phyloP scores from a whole-genome alignment of 1,140 invertebrate species.

The Hycleus phaleratus region DNA sequence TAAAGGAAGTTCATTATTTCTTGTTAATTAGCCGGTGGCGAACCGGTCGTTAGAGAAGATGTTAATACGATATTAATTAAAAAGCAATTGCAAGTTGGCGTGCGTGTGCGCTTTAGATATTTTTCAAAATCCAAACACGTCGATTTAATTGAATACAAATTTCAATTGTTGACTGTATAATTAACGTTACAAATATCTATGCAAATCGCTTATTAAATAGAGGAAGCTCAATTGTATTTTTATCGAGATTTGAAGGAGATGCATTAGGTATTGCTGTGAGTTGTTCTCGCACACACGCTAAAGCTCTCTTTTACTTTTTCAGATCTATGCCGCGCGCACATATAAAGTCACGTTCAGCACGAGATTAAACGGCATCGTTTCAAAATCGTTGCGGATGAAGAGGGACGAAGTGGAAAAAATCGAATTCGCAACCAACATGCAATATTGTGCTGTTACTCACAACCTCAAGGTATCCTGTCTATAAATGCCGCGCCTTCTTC shows the following conservation, averaged over 20 bases:
- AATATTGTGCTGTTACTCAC: neutral
- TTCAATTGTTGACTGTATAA: neutral
- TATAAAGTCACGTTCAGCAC: conserved; percentile 9
- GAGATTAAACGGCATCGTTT: conserved; percentile 5
- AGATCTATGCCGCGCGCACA: neutral
- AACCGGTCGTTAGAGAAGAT: no score
- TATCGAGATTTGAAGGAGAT: neutral
- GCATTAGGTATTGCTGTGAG: neutral
- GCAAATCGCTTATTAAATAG: no score
- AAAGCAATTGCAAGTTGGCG: conserved; percentile 4
- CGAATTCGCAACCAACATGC: conserved; percentile 7
- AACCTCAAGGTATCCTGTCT: neutral
- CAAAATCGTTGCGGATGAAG: no score
- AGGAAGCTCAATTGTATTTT: no score
- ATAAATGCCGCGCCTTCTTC: conserved; percentile 1
- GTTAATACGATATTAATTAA: conserved; percentile 10
- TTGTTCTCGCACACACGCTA: neutral
- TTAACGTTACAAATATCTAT: no score
- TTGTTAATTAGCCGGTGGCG: conserved; percentile 1
- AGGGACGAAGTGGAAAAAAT: neutral
- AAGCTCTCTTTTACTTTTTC: neutral
- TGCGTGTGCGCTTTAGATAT: conserved; percentile 1
- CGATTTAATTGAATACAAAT: conserved; percentile 10
- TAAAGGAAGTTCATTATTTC: neutral
- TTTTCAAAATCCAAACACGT: conserved; percentile 4